Base-by-base conservation (phyloP, 2,888 invertebrate species). In the Neuroscelio doddi region DNA sequence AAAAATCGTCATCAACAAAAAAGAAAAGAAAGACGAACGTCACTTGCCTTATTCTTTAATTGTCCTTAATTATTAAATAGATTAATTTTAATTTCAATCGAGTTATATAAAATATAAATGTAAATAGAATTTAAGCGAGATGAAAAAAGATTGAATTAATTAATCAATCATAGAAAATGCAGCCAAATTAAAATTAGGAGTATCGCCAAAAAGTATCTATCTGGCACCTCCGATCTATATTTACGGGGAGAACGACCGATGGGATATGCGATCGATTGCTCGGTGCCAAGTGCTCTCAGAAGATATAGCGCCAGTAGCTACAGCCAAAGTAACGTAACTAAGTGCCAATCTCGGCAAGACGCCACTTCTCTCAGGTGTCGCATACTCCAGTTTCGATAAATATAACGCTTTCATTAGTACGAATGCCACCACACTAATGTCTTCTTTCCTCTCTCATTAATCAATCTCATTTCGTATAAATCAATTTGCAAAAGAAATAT, bases 161-260 rank as follows among this genome's bases (percentile, higher is more conserved):
- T 45, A 39, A 39, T 58, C 51, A 45, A 58, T 58, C 26, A 26
- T 32, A 26, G 8, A 9, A 14, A 5, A 3, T 14, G 24, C 46
- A 41, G 30, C 30, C 26, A 14, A 50, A 50, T 78, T n/a, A n/a
- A 76, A n/a, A n/a, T n/a, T n/a, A n/a, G n/a, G 77, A 75, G 72
- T 63, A 72, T 73, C 71, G 78, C 78, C 78, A 77, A 78, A 78
- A 75, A 68, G 65, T 53, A 65, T 61, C 66, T 74, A 72, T 68
- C 72, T 64, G 73, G 75, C 68, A 76, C 73, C 71, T 61, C 65
- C 52, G 73, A 70, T 78, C 80, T 80, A 80, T 80, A 79, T 80
- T 80, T 79, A 78, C 71, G 72, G 68, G 77, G 78, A 80, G 80
- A 80, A 80, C 77, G 80, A 80, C 80, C 80, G 80, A 78, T 76